These are phyloP conservation scores for Bombus impatiens DNA, from an alignment of 1,140 invertebrate genomes.

Conservation along the genomic window DNA sequence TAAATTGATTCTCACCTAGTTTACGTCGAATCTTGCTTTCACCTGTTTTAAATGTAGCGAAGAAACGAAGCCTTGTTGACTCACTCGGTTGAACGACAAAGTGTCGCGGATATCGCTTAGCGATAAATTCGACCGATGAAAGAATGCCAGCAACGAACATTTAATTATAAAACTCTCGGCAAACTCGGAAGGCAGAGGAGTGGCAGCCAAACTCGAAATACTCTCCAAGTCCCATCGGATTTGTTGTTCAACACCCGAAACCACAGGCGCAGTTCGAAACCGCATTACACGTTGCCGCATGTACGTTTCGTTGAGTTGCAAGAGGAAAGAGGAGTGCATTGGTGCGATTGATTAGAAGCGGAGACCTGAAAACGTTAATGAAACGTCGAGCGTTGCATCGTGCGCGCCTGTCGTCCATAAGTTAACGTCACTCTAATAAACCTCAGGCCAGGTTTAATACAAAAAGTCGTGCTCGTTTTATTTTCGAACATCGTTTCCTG, in stretches of 20 bases:
- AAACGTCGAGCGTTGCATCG: conserved; percentile 38
- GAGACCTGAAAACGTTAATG: conserved; percentile 58
- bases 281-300: conserved; percentile 60
- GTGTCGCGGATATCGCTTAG: background rate
- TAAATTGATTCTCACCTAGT: background rate
- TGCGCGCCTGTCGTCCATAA: background rate
- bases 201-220: conserved; percentile 33
- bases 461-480: background rate
- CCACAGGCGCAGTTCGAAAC: conserved; percentile 60
- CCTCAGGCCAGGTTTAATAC: background rate
- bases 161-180: conserved; percentile 59
- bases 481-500: background rate
- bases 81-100: background rate
- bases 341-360: conserved; percentile 64
- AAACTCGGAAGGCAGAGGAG: conserved; percentile 40
- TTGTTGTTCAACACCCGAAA: conserved; percentile 65
- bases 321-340: conserved; percentile 47
- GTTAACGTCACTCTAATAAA: conserved; percentile 6
- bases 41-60: no score
- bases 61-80: background rate
- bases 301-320: conserved; percentile 59
- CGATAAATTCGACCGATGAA: background rate
- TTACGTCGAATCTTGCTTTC: background rate
- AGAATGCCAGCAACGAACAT: background rate
- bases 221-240: conserved; percentile 60